Evolutionary conservation across 2,888 invertebrate species (phyloP), one percentile per base, ranked within the genome.

Genomic region (Myathropa florea): DNA sequence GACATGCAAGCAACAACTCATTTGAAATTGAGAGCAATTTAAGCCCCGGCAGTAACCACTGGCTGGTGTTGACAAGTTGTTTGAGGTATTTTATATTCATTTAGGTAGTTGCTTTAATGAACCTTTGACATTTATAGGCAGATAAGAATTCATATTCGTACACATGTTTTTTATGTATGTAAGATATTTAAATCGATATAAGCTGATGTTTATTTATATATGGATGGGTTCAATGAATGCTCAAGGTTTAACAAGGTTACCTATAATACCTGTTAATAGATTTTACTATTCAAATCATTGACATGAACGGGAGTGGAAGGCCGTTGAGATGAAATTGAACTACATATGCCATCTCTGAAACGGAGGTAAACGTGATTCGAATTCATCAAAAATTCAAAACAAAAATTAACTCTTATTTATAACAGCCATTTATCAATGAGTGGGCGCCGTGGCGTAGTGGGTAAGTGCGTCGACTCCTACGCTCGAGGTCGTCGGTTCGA

Each of bases 1-100:
- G 65, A 46, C 39, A 75, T 59, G 57, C 55, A 39, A 73, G 33
- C 46, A 46, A 18, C 46, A 46, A 46, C 46, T 46, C 46, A 46
- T 46, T 46, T 18, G 46, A 7, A 46, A 21, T 18, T 21, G 46
- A 18, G 46, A 46, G 46, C 46, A 46, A 46, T 46, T 46, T 46
- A 46, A 18, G 46, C 18, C 2, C 18, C 46, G 46, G 6, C 46
- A 18, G 46, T 46, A 46, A 46, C 4, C 46, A 46, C 18, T 18
- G 46, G 7, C 46, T n/a, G 46, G 46, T 46, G 46, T 46, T 46
- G 46, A 46, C 46, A 46, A 46, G 46, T 46, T 46, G 46, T 46
- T 46, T 46, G 46, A 18, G 18, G 2, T 46, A 46, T 46, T 46
- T 46, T 46, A 46, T 46, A 46, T 46, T 46, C 46, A 46, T 46